Base-by-base conservation (phyloP, 2,888 invertebrate species). In the Coenonympha arcania region DNA sequence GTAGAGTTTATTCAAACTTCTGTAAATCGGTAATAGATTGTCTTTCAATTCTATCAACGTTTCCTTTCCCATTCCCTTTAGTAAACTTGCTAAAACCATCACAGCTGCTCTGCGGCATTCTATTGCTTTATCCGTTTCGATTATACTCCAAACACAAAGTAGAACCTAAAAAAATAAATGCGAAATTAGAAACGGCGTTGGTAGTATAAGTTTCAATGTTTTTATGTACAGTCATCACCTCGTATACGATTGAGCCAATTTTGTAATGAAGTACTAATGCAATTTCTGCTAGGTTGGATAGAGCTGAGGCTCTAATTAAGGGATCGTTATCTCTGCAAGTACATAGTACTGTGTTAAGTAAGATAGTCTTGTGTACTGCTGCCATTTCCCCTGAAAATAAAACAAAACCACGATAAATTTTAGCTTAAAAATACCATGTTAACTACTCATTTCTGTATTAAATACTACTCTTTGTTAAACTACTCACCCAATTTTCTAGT, bases 281-380 rank as follows among this genome's bases (percentile, higher is more conserved):
- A 11, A 95, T 86, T 78, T 95, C 94, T 0, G 93, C 95, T 34
- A 96, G 82, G 73, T 94, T 95, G 0, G 95, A 94, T 46, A 96
- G 81, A 64, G 93, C 92, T 2, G 95, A 95, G 11, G 95, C 90
- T 62, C 94, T 87, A 33, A 95, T 89, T 20, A 93, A 74, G 11
- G 90, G 87, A 68, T 95, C 94, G 2, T 86, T 71, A 71, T 94
- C 93, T 60, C 90, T 89, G 22, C 90, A 87, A 2, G 90, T 92
- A 58, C 81, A 82, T 19, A 95, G 76, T 72, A 93, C 91, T 0
- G 92, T 90, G 63, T 92, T 91, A 6, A 95, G 72, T 31, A 95
- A 76, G 22, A 89, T 64, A 26, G 89, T 88, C 68, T 92, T 91
- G 68, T 94, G 92, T 42, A 88, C 85, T 8, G 90, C 85, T 8